These are phyloP conservation scores for Microchrysa polita DNA, from an alignment of 2,888 invertebrate genomes.

Conservation along the genomic window DNA sequence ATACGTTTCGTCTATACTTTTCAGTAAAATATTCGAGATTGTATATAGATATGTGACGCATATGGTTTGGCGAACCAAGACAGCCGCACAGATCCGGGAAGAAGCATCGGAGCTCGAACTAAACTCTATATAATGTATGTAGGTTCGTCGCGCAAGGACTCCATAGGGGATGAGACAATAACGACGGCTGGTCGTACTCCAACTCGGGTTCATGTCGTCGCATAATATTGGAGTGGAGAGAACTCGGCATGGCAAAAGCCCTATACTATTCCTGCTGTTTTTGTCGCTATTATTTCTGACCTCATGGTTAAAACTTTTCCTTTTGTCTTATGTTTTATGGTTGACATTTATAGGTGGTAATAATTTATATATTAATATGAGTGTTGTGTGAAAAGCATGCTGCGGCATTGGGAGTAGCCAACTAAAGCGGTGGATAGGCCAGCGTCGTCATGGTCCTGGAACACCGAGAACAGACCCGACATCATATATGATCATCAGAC, in stretches of 20 bases:
- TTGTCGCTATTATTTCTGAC: slow-evolving; percentile 42
- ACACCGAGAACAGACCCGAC: too few relatives aligned
- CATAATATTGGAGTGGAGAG: background rate
- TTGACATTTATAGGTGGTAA: slow-evolving; percentile 48
- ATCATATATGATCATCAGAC: background rate
- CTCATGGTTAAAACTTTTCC: slow-evolving; percentile 44
- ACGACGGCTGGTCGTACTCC: background rate
- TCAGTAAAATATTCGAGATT: background rate
- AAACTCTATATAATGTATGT: background rate
- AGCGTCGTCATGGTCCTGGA: background rate
- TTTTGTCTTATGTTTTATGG: slow-evolving; percentile 45
- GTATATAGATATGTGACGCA: slow-evolving; percentile 12
- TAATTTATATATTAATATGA: slow-evolving; percentile 50
- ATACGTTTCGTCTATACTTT: slow-evolving; percentile 8
- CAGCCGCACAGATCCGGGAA: slow-evolving; percentile 9
- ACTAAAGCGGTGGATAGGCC: background rate
- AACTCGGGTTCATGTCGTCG: background rate
- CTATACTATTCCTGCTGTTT: slow-evolving; percentile 2
- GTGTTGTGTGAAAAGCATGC: slow-evolving; percentile 23
- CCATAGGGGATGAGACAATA: background rate
- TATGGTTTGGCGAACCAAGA: slow-evolving; percentile 15
- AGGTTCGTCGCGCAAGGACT: slow-evolving; percentile 4
- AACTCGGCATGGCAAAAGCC: background rate
- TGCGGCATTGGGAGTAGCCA: slow-evolving; percentile 9
- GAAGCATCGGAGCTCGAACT: background rate